Evolutionary conservation across 2,113 vertebrate species (phyloP), one percentile per base, ranked within the genome.

Genomic region (Colius striatus): DNA sequence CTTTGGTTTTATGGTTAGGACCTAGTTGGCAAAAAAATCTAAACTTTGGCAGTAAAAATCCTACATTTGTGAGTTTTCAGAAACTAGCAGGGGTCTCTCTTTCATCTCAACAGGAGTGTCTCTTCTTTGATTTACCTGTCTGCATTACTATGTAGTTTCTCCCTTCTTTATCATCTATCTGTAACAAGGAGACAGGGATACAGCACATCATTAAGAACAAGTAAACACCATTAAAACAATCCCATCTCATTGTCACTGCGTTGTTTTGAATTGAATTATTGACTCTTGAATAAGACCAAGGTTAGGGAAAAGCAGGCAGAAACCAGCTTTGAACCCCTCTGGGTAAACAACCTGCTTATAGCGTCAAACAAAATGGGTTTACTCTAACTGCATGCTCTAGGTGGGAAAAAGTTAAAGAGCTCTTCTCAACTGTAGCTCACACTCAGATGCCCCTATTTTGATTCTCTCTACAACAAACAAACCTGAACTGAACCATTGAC

Each of bases 81-180:
- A 75, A 89, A 65, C 61, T 88, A 87, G n/a, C 29, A 78, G 81
- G 68, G 92, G 54, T 23, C 17, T 66, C 36, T 82, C 81, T 95
- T 95, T 96, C 43, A 92, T 94, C 90, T 96, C 75, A 65, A 85
- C 51, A 78, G 57, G 65, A 91, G 7, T 51, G 45, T 81, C 54
- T 96, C 51, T 61, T 74, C 89, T 94, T 94, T 95, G 68, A 94
- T 93, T 95, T 95, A 92, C 72, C 68, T 90, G 23, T 80, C 87
- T 91, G 73, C 61, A 70, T 76, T 87, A 66, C 29, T 75, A 72
- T 62, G 54, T 80, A 73, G 62, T 80, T 87, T 87, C 58, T 90
- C 41, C 18, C 23, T 84, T 92, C 61, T 68, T 93, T 85, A 61
- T 76, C 32, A 51, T 79, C 71, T 74, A 15, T 53, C 50, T 78